Base-by-base conservation (phyloP, 1,140 invertebrate species). In the Aethina tumida region DNA sequence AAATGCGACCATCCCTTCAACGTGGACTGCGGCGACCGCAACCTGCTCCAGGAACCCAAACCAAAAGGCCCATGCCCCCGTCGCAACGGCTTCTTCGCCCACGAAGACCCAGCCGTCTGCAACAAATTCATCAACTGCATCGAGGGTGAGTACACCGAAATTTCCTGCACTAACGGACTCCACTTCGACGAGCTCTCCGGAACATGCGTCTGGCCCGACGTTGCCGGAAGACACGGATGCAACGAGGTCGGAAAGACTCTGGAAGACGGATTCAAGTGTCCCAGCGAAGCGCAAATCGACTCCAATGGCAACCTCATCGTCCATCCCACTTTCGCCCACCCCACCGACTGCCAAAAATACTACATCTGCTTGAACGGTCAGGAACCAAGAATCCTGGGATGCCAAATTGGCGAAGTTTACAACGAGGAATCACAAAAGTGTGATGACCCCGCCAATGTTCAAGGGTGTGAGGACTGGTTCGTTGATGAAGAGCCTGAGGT, bases 1-100 rank as follows among this genome's bases (percentile, higher is more conserved):
- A 89, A 89, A 61, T 92, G 87, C 57, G 87, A 91, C 62, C 84
- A 89, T 55, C 80, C 84, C 50, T 89, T 89, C 73, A 88, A 88
- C 48, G 83, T 90, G 5, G 85, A 91, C 55, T 93, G 87, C 54
- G 80, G 80, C 25, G 83, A 86, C 55, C 74, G 87, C 47, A 74
- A 77, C 13, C 81, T 88, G 65, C 67, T 91, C 36, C 88, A 87
- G 91, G 75, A 86, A 24, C 77, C 85, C 17, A 76, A 81, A 50
- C 69, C 78, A 4, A 81, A 66, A 49, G 65, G 69, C 39, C 70
- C 75, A 32, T 93, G 88, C 54, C 86, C 85, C 4, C 71, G 87
- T 39, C 72, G 74, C 51, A 90, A 90, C 59, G 88, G 88, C 4
- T 88, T 89, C 72, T 92, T 89, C 64, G 79, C 84, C 2, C 84